These are phyloP conservation scores for Tiphia femorata DNA, from an alignment of 2,888 invertebrate species.

Conservation along the genomic window DNA sequence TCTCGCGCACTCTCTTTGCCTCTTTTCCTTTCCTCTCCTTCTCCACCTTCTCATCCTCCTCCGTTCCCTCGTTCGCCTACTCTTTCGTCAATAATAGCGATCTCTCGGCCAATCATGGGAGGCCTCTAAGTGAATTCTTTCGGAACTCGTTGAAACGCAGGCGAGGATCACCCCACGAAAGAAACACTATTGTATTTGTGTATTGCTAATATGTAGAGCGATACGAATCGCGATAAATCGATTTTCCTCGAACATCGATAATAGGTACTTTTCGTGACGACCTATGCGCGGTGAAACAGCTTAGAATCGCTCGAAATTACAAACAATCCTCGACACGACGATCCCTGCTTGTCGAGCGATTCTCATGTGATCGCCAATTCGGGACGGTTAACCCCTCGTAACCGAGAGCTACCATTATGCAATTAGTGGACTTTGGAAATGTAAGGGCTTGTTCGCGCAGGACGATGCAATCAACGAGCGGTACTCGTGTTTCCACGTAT, in stretches of 20 bases:
- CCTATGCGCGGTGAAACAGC: too few species aligned
- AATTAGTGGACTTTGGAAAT: constrained; percentile 1
- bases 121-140: too few species aligned
- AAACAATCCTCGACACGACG: neutral
- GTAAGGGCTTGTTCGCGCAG: neutral
- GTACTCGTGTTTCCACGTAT: too few species aligned
- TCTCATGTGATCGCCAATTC: constrained; percentile 1
- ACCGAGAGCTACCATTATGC: neutral
- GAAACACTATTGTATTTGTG: too few species aligned
- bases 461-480: constrained; percentile 3
- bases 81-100: neutral
- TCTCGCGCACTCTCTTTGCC: constrained; percentile 6
- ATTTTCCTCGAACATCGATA: too few species aligned
- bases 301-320: too few species aligned
- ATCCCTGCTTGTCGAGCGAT: neutral
- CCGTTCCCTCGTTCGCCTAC: neutral
- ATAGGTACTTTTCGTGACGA: too few species aligned
- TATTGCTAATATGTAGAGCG: too few species aligned
- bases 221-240: too few species aligned
- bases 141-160: too few species aligned
- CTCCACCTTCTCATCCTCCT: constrained; percentile 8
- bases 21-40: constrained; percentile 10
- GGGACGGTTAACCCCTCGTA: neutral
- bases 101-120: too few species aligned
- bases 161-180: too few species aligned